phyloP scores from a whole-genome alignment of 2,113 vertebrate genomes.

The Puffinus mauretanicus region DNA sequence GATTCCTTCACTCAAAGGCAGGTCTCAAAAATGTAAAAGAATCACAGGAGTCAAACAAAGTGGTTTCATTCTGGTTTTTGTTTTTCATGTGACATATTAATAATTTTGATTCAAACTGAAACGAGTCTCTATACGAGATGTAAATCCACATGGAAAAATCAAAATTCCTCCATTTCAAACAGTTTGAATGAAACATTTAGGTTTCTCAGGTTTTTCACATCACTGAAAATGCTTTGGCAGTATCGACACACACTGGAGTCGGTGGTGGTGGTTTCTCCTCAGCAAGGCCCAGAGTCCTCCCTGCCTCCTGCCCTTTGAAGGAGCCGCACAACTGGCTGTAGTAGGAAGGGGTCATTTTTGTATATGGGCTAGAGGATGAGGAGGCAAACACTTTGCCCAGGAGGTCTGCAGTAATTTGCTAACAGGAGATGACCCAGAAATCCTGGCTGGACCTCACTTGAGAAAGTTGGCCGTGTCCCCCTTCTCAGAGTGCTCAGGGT shows the following conservation, averaged over 20 bases:
- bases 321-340: neutral
- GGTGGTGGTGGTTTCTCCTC: neutral
- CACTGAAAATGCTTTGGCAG: neutral
- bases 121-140: neutral
- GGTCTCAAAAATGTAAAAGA: neutral
- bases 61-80: neutral
- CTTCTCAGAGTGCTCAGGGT: neutral
- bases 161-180: neutral
- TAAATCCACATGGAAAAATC: neutral
- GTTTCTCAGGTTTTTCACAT: neutral
- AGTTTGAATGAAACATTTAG: neutral
- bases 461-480: neutral
- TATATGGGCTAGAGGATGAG: neutral
- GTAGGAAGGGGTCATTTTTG: neutral
- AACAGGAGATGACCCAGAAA: neutral
- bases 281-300: neutral
- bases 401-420: neutral
- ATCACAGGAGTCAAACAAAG: neutral
- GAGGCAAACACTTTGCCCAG: neutral
- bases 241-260: neutral
- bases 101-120: neutral
- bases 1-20: neutral
- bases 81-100: neutral
- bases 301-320: neutral
- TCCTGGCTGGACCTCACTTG: neutral